These are phyloP conservation scores for Halocaridina rubra DNA, from an alignment of 2,888 invertebrate species.

Conservation along the genomic window DNA sequence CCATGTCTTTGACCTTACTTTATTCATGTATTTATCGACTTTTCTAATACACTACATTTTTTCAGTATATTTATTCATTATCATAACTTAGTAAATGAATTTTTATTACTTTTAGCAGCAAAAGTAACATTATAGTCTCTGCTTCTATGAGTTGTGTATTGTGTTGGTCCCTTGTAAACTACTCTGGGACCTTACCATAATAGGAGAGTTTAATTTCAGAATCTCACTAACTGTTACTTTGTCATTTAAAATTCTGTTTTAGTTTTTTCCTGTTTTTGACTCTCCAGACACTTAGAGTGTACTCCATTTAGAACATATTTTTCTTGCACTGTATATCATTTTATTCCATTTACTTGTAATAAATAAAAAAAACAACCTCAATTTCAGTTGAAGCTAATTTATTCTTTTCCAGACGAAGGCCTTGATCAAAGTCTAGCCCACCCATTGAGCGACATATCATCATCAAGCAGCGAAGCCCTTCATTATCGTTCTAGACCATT, in stretches of 20 bases:
- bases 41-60: too few relatives aligned
- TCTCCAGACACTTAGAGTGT: not conserved
- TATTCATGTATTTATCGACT: too few relatives aligned
- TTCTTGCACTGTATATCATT: not conserved
- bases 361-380: not conserved
- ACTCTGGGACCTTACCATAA: too few relatives aligned
- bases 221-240: too few relatives aligned
- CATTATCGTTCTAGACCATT: not conserved
- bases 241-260: not conserved
- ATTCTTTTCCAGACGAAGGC: not conserved
- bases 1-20: too few relatives aligned
- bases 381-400: not conserved
- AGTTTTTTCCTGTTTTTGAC: not conserved
- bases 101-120: too few relatives aligned
- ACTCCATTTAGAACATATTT: not conserved
- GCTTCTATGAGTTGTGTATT: too few relatives aligned
- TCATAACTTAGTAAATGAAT: too few relatives aligned
- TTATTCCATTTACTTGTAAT: not conserved
- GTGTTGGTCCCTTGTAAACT: too few relatives aligned
- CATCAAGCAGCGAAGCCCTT: slow-evolving; percentile 36
- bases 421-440: slow-evolving; percentile 35
- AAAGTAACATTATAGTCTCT: too few relatives aligned
- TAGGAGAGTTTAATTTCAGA: too few relatives aligned
- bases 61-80: too few relatives aligned
- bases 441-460: slow-evolving; percentile 43